Conservation (phyloP, 35 echinoderm and acorn worm species). For the Ophioderma brevispina region DNA sequence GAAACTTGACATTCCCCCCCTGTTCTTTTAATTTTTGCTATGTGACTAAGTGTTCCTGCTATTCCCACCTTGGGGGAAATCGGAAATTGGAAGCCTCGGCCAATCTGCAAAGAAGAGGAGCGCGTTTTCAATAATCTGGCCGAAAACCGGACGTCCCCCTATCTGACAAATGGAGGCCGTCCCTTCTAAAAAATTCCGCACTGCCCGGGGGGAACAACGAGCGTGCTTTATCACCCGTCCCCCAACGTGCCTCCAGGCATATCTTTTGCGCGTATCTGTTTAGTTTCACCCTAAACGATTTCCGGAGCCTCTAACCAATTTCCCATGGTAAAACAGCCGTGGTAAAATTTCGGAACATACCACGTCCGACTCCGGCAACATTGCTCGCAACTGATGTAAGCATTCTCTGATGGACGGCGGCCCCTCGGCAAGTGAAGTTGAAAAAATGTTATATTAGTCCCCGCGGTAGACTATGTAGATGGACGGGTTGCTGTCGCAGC, state of each 20-base stretch:
- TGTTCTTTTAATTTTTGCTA: too few species aligned
- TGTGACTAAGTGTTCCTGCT: too few species aligned
- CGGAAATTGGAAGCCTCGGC: too few species aligned
- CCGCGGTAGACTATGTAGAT: too few species aligned
- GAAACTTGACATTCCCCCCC: too few species aligned
- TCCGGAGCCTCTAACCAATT: background rate
- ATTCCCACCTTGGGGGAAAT: too few species aligned
- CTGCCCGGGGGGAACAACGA: background rate
- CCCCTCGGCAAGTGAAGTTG: too few species aligned
- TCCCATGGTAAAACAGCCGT: background rate
- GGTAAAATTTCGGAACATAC: background rate
- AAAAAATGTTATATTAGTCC: too few species aligned
- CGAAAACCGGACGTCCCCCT: background rate
- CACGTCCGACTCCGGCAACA: background rate
- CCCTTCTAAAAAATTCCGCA: background rate
- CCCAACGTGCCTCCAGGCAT: background rate
- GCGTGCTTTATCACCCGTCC: background rate
- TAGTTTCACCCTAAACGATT: background rate
- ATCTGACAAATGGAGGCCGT: background rate
- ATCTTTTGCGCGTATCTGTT: background rate
- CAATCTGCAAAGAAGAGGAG: too few species aligned
- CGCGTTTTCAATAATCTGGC: too few species aligned
- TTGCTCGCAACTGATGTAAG: background rate
- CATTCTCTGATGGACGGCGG: background rate
- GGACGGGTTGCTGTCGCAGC: too few species aligned